Evolutionary conservation across 1,140 invertebrate genomes (phyloP), one percentile per base, ranked within the genome.

Genomic region (Pteromalus puparum): DNA sequence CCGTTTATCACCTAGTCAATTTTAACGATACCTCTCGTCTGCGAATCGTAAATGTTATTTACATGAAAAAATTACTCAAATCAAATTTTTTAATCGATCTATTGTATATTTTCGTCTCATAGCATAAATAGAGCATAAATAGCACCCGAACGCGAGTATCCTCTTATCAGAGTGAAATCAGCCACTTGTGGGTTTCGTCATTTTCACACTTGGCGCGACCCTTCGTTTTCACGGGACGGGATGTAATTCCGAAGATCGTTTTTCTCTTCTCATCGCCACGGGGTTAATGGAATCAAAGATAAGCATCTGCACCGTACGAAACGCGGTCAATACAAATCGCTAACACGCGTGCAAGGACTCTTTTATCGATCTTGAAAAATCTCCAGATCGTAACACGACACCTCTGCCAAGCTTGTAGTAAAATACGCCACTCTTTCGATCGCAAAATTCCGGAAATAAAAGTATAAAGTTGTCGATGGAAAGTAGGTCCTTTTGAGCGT

Each of bases 351-450:
- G 4, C 30, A 30, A 30, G 24, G 48, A 18, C 30, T 34, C 28
- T 34, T 38, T 38, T 73, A 38, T 73, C 30, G 72, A 73, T 73
- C 18, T 73, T 34, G 28, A 34, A 73, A 38, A 73, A 73, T 61
- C 21, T n/a, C 15, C 15, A n/a, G 53, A 61, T 2, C 18, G 18
- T 61, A 61, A 21, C 15, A 6, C 18, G 18, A 61, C 4, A 18
- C 18, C 1, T 4, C 18, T 61, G 53, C 53, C 21, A 0, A 61
- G 21, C 53, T 7, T 4, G 15, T 53, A 15, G 48, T 53, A 10
- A 42, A 42, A 1, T 42, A 42, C 38, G 38, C 38, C 21, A 21
- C 12, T 48, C 15, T 53, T 21, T 53, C 13, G 13, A 15, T 53
- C 48, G 18, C 53, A 21, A 61, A 13, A 61, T 61, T n/a, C 21